Base-by-base conservation (phyloP, 2,113 vertebrate species). In the Spermophilus dauricus region DNA sequence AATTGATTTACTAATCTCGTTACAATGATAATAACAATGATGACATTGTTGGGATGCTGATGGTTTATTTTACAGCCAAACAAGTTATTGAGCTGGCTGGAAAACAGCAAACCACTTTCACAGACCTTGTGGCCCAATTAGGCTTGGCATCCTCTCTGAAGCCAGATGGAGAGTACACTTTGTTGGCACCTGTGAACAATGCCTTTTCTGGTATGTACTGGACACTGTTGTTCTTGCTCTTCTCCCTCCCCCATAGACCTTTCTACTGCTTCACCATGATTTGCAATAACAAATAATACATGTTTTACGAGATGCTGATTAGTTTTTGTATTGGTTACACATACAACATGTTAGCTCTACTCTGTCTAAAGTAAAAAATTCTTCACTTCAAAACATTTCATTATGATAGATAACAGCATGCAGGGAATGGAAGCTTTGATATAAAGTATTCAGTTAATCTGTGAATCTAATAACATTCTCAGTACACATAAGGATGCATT, bases 51-150 rank as follows among this genome's bases (percentile, higher is more conserved):
- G 34, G 8, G 2, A 93, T 48, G 63, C 48, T 48, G 42, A 70
- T 11, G 4, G 94, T 98, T 91, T 96, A 5, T 95, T 87, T 98
- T 98, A 84, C 96, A 99, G 99, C 99, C 90, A 99, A 99, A 94
- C 99, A 99, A 98, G 99, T 99, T 24, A 98, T 99, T 97, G 99
- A 99, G 88, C 99, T 99, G 94, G 97, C 99, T 22, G 99, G 99
- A 80, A 95, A 93, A 8, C 99, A 99, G 75, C 99, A 99, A 98
- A 98, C 99, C 73, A 99, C 99, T 22, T 99, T 99, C 96, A 98
- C 97, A 1, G 99, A 99, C 80, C 98, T 99, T 90, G 97, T 99
- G 95, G 98, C 99, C 5, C 99, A 99, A 58, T 75, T 99, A 89
- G 99, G 99, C 37, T 96, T 99, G 89, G 97, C 99, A 45, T 98